Evolutionary conservation across 2,888 invertebrate genomes (phyloP).

Genomic region (Melanargia galathea): DNA sequence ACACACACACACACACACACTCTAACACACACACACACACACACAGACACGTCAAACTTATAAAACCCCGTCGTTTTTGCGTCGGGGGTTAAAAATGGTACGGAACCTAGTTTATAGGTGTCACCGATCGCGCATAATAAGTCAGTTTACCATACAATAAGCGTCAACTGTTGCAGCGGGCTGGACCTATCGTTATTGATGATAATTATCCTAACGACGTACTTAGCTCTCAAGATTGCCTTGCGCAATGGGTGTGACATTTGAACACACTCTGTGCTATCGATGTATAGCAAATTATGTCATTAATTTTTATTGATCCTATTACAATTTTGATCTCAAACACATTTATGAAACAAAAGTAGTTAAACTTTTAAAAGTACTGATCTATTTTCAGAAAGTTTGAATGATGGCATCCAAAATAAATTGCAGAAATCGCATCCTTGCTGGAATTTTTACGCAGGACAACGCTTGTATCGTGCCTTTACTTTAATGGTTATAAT

Average conservation of each 20-base stretch:
- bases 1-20: no score
- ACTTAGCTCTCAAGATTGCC: conserved; percentile 3
- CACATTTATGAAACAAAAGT: background rate
- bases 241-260: conserved; percentile 12
- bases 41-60: no score
- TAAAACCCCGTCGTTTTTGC: no score
- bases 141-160: conserved; percentile 20
- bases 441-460: no score
- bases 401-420: no score
- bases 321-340: background rate
- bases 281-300: conserved; percentile 2
- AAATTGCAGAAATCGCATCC: no score
- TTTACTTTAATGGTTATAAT: no score
- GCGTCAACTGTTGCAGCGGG: conserved; percentile 18
- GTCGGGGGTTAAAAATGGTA: background rate
- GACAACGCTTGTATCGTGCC: no score
- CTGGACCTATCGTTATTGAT: conserved; percentile 26
- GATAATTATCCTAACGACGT: conserved; percentile 28
- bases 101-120: background rate
- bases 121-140: background rate
- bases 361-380: no score
- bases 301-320: background rate
- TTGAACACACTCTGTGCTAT: background rate
- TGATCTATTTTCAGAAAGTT: no score
- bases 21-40: no score